Base-by-base conservation (phyloP, 2,888 invertebrate genomes). In the Brachylomia viminalis region DNA sequence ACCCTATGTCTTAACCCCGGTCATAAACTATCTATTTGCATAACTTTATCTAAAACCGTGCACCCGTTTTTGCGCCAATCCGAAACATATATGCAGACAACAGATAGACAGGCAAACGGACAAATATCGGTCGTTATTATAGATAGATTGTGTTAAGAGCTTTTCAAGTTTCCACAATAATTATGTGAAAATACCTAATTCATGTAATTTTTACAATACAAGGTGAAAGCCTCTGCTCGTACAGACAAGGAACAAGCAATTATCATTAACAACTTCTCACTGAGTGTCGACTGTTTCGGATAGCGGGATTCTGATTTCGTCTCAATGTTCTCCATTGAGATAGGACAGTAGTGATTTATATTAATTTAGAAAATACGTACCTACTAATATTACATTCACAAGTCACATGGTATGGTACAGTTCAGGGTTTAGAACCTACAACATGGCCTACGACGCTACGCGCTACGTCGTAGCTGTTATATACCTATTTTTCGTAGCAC, bases 381-480 rank as follows among this genome's bases (percentile, higher is more conserved):
- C 20, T 59, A 33, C 11, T 23, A 11, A 11, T 59, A 20, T 20
- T 23, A 11, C 6, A 38, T 23, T 38, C 38, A 38, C 3, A 6
- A 33, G 11, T 11, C 11, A 11, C n/a, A 17, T 52, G 23, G n/a
- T 17, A 47, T 47, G 8, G 0, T 30, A 30, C 33, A 52, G 10
- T 49, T 20, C 23, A 23, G 10, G 33, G 8, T 33, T 45, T 61
- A 20, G 15, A 42, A 47, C 17, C 64, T 47, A 15, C 38, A 65
- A 58, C 17, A 52, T 33, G 64, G 15, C 33, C 52, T 77, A 77
- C 54, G 20, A n/a, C 11, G 65, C 65, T 79, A 72, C 27, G 65
- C 30, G 72, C 78, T 78, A 79, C 79, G 78, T 3, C 78, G 78
- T 79, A 79, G 78, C 65, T 47, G 54, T 42, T 54, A 79, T n/a